Base-by-base conservation (phyloP, 2,888 invertebrate genomes). In the Toxonevra muliebris region DNA sequence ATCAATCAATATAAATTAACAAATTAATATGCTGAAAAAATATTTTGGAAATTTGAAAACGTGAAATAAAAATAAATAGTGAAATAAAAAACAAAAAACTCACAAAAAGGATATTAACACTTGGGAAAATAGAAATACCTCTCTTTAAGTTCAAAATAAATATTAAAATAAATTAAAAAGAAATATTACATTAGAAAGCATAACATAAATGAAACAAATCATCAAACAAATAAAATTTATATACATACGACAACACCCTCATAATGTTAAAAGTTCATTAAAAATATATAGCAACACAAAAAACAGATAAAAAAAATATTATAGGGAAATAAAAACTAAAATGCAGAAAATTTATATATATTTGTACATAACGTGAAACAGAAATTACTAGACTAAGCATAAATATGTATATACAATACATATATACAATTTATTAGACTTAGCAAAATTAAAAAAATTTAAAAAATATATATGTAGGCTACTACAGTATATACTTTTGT, bases 51-150 rank as follows among this genome's bases (percentile, higher is more conserved):
- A 50, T 11, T 15, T 30, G 15, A 40, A 19, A 43, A 12, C 30
- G 19, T 40, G 40, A 40, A 30, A 57, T 57, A 20, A 20, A 61
- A 64, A 42, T 59, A 61, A 53, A 65, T 30, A 53, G 50, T 20
- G 58, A 61, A 69, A 61, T 53, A 63, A 43, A 69, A 61, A 62
- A 67, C 17, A 65, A 71, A 55, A 66, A 68, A 48, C 67, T 62
- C 54, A 57, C 52, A 68, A 69, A 69, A 66, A 58, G 68, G 77
- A 78, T 78, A 80, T 79, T 76, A 80, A 82, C 74, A 81, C 81
- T 81, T 83, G 80, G 78, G 81, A 84, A 85, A 83, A 85, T 85
- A 85, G 79, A 85, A 85, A 85, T 85, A 85, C 85, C 85, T 85
- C 85, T 84, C 81, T 82, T 85, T 85, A 82, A 85, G 85, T 85